Evolutionary conservation across 2,113 vertebrate genomes (phyloP), one percentile per base, ranked within the genome.

Genomic region (Nesoenas mayeri): DNA sequence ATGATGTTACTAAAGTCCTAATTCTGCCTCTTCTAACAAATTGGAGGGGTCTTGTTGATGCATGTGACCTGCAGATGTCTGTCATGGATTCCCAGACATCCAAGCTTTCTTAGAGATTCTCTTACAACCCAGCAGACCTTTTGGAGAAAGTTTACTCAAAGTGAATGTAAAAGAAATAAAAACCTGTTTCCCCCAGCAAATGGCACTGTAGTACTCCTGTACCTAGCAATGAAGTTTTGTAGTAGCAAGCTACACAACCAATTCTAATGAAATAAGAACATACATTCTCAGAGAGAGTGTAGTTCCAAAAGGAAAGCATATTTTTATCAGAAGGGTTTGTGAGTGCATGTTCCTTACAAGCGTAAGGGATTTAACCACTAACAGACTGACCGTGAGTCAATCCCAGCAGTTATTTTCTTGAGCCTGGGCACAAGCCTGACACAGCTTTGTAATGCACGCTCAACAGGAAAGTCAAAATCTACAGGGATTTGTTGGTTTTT

Each of bases 41-140:
- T 70, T n/a, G 70, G 28, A 90, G 36, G 17, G 10, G 10, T 70
- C 36, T 47, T 42, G 2, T 8, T 65, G 3, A 5, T 34, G n/a
- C 1, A 2, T 5, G 11, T 62, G 47, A 65, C 65, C 42, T 57
- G 21, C 31, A 10, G 78, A 15, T 0, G 0, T 29, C 47, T 56
- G 11, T 24, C 3, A 0, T 20, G 77, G 10, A 26, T 11, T 24
- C 31, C 16, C 5, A 79, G 12, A 13, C 29, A 79, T 12, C 22
- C 69, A 60, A 80, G 54, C 25, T 29, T 82, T 54, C 51, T 51
- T 28, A n/a, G 14, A 83, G 12, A 51, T 54, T 80, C 16, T 80
- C 40, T 54, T 25, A 70, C 8, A 34, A 34, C 20, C 36, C 54
- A 85, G 42, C 3, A 94, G 34, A 70, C 4, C 6, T 83, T 78